Conservation (phyloP, 1,140 invertebrate species). For the Globodera ellingtonae region DNA sequence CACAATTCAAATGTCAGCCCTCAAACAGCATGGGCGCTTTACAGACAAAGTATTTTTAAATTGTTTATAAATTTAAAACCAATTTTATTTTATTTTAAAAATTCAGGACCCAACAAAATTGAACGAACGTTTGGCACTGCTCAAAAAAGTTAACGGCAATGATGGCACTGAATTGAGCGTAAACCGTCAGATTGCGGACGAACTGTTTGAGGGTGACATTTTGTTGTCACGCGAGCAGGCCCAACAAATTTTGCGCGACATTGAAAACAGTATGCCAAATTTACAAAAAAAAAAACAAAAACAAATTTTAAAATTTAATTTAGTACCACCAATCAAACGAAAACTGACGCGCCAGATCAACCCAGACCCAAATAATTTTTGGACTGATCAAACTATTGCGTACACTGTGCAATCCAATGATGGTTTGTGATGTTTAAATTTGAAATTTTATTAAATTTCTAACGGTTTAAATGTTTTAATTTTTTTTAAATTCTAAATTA, state of each 20-base stretch:
- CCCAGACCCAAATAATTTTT: slow-evolving; percentile 50
- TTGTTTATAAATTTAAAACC: too few species aligned
- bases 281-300: not conserved
- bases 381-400: slow-evolving; percentile 48
- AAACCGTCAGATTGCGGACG: slow-evolving; percentile 50
- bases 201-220: slow-evolving; percentile 62
- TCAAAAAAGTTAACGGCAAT: not conserved
- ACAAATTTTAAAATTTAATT: not conserved
- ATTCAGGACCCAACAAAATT: not conserved
- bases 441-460: too few species aligned
- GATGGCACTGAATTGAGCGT: slow-evolving; percentile 37
- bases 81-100: not conserved
- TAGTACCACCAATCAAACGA: slow-evolving; percentile 14
- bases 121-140: not conserved
- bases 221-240: slow-evolving; percentile 56
- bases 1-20: too few species aligned
- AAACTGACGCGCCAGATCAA: slow-evolving; percentile 50
- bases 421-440: too few species aligned
- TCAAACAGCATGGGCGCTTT: too few species aligned
- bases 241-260: slow-evolving; percentile 48
- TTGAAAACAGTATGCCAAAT: slow-evolving; percentile 39
- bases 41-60: too few species aligned
- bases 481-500: not conserved
- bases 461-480: too few species aligned
- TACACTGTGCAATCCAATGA: slow-evolving; percentile 34